Evolutionary conservation across 2,797 vertebrate genomes (phyloP), one percentile per base, ranked within the genome.

Genomic region (Dendrocincla fuliginosa): DNA sequence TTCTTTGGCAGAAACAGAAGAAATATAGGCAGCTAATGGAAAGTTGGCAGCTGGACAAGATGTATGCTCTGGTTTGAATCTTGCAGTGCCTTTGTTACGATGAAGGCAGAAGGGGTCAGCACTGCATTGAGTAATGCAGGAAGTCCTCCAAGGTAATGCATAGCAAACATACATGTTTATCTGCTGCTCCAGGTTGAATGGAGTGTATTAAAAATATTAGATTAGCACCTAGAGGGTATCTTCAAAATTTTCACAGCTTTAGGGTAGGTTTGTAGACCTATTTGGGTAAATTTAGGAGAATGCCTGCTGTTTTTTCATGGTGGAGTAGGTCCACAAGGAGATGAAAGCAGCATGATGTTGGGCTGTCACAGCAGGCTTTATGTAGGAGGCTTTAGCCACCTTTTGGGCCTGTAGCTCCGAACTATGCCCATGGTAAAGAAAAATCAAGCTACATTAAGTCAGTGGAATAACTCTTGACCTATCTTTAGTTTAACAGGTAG

Each of bases 31-130:
- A 92, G 85, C 59, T 84, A 94, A 93, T 87, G 83, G 80, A 82
- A 95, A 94, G 33, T 25, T 94, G 89, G 59, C 70, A 87, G 49
- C 30, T 68, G 50, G 42, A 94, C 84, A 93, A 89, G 73, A 59
- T 63, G 42, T 16, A 17, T 30, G 13, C 32, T 93, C 71, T 90
- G 70, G 27, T 90, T 90, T 91, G 83, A 88, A 80, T 67, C 44
- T 87, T 67, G 28, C 10, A 39, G 56, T 70, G n/a, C 32, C 37
- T 3, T 82, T 73, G 63, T 69, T 64, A 64, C 4, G 5, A 24
- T 4, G 70, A 88, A 82, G 87, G 83, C 89, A 89, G 80, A 74
- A 95, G 60, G 91, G 93, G 91, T 94, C 87, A 93, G 77, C 63
- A 74, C 33, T 0, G 2, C 52, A 35, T 67, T 42, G 57, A 86